Evolutionary conservation across 2,797 vertebrate species (phyloP).

Genomic region (Neosalanx taihuensis): DNA sequence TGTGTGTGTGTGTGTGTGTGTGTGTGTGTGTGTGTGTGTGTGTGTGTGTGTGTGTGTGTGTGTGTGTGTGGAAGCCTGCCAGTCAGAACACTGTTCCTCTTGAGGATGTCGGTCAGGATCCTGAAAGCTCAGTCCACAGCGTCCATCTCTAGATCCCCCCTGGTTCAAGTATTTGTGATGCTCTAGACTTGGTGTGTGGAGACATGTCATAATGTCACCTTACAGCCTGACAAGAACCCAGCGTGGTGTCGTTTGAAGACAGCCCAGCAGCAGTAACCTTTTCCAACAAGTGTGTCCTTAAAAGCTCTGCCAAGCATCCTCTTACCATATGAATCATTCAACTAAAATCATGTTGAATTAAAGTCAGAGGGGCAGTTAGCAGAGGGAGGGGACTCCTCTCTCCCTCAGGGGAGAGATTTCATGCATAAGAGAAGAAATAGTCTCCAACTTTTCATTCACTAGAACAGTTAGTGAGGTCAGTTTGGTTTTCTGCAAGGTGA

Average conservation of each 20-base stretch:
- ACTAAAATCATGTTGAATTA: neutral
- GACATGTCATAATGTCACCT: neutral
- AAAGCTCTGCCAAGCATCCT: neutral
- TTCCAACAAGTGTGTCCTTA: neutral
- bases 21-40: neutral
- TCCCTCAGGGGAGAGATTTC: neutral
- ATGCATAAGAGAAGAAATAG: neutral
- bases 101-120: neutral
- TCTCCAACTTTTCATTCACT: neutral
- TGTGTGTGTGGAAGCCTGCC: neutral
- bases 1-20: neutral
- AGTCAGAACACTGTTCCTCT: neutral
- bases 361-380: neutral
- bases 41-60: neutral
- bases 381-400: neutral
- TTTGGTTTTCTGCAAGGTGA: too few species aligned
- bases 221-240: too few species aligned
- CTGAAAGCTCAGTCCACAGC: neutral
- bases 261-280: neutral
- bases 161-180: neutral
- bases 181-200: neutral
- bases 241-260: too few species aligned
- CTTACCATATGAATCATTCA: neutral
- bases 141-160: too few species aligned
- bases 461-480: too few species aligned